Base-by-base conservation (phyloP, 1,140 invertebrate species). In the Achroia grisella region DNA sequence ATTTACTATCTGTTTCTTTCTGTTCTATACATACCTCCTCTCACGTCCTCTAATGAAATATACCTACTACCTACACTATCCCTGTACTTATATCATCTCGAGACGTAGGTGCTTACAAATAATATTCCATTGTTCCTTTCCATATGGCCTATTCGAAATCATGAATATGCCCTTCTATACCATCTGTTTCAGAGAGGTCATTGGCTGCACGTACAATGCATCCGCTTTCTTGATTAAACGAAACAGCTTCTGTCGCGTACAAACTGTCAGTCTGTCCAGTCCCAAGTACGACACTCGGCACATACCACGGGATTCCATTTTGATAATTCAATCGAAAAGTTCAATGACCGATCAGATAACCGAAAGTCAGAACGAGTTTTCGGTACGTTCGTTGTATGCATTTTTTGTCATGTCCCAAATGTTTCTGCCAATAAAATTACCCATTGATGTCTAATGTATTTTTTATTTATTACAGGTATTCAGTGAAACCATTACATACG, bases 151-250 rank as follows among this genome's bases (percentile, higher is more conserved):
- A 23, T 23, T 23, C 17, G 17, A 23, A 23, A 23, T 23, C 17
- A 23, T 23, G 30, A 11, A 32, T 32, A 11, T 32, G 10, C 9
- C 30, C 30, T 32, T 32, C 30, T 9, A 32, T 4, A 34, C 10
- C 45, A 35, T 47, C 44, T 41, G 47, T 39, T 53, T 39, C 41
- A 47, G 42, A 12, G 53, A 49, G 71, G 57, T 66, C 67, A 62
- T 11, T 60, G 63, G 56, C 61, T 50, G 45, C 32, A 10, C 8
- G 39, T 28, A 42, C 45, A 54, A 54, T 52, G 49, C 58, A 69
- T 72, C 64, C 71, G 61, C 51, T 57, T 57, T 56, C 54, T 71
- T 69, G 63, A 78, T 74, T 72, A 61, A 72, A 66, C 62, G 57
- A 64, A 62, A 67, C 53, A 68, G 55, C 48, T 45, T 40, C 37